These are phyloP conservation scores for Eudorcas thomsonii DNA, from an alignment of 2,113 vertebrate genomes.

Conservation along the genomic window DNA sequence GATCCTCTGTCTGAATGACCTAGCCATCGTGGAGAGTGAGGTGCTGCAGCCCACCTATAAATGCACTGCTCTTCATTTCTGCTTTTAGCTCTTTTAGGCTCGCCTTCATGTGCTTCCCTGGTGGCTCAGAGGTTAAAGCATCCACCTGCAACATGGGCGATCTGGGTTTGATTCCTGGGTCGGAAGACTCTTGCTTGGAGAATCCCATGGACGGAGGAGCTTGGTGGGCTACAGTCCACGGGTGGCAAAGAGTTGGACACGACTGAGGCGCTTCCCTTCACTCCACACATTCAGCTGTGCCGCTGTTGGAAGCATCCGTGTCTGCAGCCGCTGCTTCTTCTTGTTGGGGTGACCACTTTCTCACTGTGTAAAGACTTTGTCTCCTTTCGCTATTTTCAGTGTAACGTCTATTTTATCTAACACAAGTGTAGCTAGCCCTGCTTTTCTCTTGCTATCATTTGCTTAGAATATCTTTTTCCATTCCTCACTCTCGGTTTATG, in stretches of 20 bases:
- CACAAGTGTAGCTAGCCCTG: background rate
- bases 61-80: accelerated
- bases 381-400: background rate
- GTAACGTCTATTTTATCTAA: background rate
- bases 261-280: background rate
- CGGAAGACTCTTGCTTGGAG: no score
- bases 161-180: no score
- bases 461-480: background rate
- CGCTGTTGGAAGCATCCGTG: no score
- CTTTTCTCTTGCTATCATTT: background rate
- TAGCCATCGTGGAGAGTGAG: background rate
- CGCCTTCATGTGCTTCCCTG: background rate
- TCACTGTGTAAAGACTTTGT: background rate
- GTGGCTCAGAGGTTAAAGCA: no score
- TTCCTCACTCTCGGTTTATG: background rate
- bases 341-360: background rate
- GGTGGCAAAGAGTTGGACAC: no score
- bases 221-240: no score
- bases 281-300: background rate
- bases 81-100: background rate
- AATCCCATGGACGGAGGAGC: no score
- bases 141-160: no score
- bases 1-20: background rate
- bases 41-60: background rate
- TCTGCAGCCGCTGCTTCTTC: background rate